Percentiles rank a stretch among this genome's conserved stretches.
Evolutionary conservation across 2,113 vertebrate genomes (phyloP).

Genomic region (Scatophagus argus): DNA sequence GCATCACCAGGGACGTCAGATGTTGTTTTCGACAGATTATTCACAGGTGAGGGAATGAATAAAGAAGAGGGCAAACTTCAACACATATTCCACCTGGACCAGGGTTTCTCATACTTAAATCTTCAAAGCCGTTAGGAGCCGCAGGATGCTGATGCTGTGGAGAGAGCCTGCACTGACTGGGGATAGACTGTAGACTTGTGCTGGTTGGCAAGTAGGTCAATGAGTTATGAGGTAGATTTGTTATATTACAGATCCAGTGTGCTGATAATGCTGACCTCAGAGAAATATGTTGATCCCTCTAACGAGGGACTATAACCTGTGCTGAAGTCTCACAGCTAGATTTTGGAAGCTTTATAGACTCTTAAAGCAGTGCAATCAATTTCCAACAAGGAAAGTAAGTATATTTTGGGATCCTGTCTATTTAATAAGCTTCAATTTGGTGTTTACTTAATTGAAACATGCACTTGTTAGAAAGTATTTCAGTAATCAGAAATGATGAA

Average conservation of each 20-base stretch:
- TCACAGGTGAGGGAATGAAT: slow-evolving; percentile 67
- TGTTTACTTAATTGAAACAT: slow-evolving; percentile 1
- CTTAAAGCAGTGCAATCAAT: slow-evolving; percentile 8
- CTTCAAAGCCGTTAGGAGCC: slow-evolving; percentile 64
- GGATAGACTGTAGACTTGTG: slow-evolving; percentile 39
- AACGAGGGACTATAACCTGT: not conserved
- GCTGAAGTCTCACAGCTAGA: not conserved
- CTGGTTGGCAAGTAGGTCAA: slow-evolving; percentile 65
- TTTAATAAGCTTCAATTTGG: slow-evolving; percentile 5
- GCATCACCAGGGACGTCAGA: slow-evolving; percentile 48
- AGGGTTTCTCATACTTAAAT: slow-evolving; percentile 61
- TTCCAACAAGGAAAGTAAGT: slow-evolving; percentile 11
- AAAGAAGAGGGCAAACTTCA: slow-evolving; percentile 56
- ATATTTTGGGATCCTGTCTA: not conserved
- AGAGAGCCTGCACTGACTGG: slow-evolving; percentile 56
- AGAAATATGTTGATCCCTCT: slow-evolving; percentile 15
- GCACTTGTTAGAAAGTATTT: not conserved
- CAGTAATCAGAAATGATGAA: no score
- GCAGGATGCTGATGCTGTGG: slow-evolving; percentile 61
- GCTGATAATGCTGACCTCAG: slow-evolving; percentile 32
- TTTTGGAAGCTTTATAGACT: slow-evolving; percentile 8
- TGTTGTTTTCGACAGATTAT: slow-evolving; percentile 68
- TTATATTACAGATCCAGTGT: slow-evolving; percentile 17
- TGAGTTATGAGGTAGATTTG: slow-evolving; percentile 50
- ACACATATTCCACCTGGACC: slow-evolving; percentile 63